Evolutionary conservation across 2,113 vertebrate species (phyloP).

Genomic region (Dicaeum eximium): DNA sequence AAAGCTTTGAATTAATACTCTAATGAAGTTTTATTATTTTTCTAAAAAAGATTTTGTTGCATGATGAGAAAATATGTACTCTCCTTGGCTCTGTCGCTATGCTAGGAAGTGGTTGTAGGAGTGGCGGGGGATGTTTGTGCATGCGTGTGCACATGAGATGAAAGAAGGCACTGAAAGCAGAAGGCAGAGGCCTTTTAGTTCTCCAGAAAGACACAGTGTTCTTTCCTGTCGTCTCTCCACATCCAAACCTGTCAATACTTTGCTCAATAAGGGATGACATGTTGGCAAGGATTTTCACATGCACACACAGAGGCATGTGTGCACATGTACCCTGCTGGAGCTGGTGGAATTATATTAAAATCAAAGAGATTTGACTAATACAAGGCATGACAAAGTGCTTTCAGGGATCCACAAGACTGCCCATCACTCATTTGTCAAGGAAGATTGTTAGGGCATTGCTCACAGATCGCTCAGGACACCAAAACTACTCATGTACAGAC

Average conservation of each 20-base stretch:
- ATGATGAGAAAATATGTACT: slow-evolving; percentile 60
- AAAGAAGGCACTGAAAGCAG: not conserved
- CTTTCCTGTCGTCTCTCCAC: not conserved
- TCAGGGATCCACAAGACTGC: not conserved
- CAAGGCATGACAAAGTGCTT: not conserved
- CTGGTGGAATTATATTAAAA: not conserved
- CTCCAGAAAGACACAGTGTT: slow-evolving; percentile 6
- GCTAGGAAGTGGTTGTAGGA: not conserved
- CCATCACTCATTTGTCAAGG: not conserved
- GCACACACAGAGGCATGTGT: not conserved
- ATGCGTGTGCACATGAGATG: rapidly evolving
- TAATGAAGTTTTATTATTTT: slow-evolving; percentile 69
- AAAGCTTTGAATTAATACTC: slow-evolving; percentile 61
- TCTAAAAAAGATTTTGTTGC: slow-evolving; percentile 61
- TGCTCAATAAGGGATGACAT: not conserved
- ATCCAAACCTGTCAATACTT: slow-evolving; percentile 45
- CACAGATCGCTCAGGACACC: not conserved
- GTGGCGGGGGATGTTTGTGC: not conserved
- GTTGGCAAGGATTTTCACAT: slow-evolving; percentile 1
- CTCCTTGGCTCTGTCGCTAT: not conserved
- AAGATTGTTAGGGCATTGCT: not conserved
- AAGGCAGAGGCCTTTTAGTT: not conserved
- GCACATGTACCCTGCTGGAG: not conserved
- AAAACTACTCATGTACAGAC: not conserved
- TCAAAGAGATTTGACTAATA: not conserved